Base-by-base conservation (phyloP, 2,888 invertebrate species). In the Chalcosyrphus nemorum region DNA sequence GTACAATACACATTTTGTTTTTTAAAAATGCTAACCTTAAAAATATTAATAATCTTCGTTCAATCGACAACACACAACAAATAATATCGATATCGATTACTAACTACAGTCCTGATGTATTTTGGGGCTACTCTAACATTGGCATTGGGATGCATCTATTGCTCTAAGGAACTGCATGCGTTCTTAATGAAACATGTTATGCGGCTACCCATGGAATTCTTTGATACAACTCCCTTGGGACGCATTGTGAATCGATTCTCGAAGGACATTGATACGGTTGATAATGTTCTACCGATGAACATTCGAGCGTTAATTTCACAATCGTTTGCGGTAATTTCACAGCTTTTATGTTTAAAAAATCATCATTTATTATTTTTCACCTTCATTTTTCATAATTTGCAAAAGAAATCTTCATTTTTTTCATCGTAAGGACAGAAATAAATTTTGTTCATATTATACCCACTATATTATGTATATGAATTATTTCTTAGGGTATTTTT, bases 161-260 rank as follows among this genome's bases (percentile, higher is more conserved):
- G 96, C 86, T 94, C 96, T 88, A 91, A 90, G 88, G 87, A 90
- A 72, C 91, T 95, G 88, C 95, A 95, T 91, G 90, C 92, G 82
- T 88, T 90, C 38, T 91, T 96, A 89, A 92, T 96, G 88, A 87
- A 89, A 63, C 93, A 93, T 89, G 93, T 95, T 81, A 89, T 96
- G 88, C 93, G 93, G 89, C 93, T 94, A 88, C 95, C 96, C 54
- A 93, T 96, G 92, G 93, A 93, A 88, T 94, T 95, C 92, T 96
- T 95, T 92, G 96, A 96, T 91, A 94, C 94, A 87, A 96, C 96
- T 71, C 96, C 96, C 38, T 88, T 94, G 87, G 96, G 96, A 90
- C 93, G 96, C 88, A 93, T 96, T 87, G 92, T 96, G 54, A 94
- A 94, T 91, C 93, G 94, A 81, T 94, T 94, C 89, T 92, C 94